Evolutionary conservation across 2,888 invertebrate species (phyloP).

Genomic region (Lepidocyrtinus sp.): DNA sequence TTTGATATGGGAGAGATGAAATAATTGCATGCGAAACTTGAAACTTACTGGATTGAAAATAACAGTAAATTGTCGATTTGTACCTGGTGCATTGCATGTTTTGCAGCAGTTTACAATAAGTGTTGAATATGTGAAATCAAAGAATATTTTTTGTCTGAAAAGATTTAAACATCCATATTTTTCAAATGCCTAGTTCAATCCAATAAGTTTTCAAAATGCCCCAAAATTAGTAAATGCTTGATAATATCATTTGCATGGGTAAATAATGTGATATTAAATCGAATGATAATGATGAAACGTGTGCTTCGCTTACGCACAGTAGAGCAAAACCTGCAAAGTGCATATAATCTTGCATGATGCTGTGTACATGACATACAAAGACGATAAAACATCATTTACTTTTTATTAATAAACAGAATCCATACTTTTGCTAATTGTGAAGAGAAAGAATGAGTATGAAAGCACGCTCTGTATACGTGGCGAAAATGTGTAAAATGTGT

Average conservation of each 20-base stretch:
- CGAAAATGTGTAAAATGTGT: neutral
- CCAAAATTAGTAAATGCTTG: neutral
- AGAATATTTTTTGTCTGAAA: too few relatives aligned
- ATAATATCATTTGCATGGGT: conserved; percentile 4
- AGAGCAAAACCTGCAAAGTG: too few relatives aligned
- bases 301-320: conserved; percentile 2
- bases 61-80: too few relatives aligned
- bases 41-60: conserved; percentile 10
- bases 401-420: too few relatives aligned
- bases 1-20: neutral
- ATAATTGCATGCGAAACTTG: neutral
- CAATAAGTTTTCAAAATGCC: conserved; percentile 5
- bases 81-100: neutral
- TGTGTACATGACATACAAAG: too few relatives aligned
- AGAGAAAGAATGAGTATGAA: neutral
- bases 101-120: too few relatives aligned
- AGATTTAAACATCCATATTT: too few relatives aligned
- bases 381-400: too few relatives aligned
- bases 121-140: too few relatives aligned
- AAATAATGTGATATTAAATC: neutral
- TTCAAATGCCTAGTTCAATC: neutral
- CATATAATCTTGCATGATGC: neutral
- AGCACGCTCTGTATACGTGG: neutral
- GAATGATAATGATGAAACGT: conserved; percentile 2
- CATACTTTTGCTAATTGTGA: neutral